phyloP scores from a whole-genome alignment of 2,888 invertebrate genomes.

The Pseudanteris insignis region DNA sequence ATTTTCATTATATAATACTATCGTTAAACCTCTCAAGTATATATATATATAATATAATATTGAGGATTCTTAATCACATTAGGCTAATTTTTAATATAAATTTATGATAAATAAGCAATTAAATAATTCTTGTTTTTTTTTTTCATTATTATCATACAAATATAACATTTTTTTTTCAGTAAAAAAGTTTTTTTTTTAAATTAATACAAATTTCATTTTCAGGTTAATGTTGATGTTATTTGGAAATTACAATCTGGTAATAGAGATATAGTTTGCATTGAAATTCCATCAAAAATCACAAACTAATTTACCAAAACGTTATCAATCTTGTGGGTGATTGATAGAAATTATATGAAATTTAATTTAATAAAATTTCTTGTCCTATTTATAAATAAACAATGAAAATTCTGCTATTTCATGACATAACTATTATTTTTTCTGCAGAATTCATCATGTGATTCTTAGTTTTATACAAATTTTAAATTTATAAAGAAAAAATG shows the following conservation, averaged over 20 bases:
- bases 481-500: too few species aligned
- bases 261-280: slow-evolving; percentile 2
- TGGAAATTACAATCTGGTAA: slow-evolving; percentile 2
- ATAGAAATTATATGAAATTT: too few species aligned
- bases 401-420: too few species aligned
- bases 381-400: too few species aligned
- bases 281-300: slow-evolving; percentile 2
- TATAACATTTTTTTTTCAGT: not conserved
- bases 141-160: too few species aligned
- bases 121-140: not conserved
- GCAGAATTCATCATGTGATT: too few species aligned
- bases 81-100: slow-evolving; percentile 7
- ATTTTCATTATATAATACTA: slow-evolving; percentile 27
- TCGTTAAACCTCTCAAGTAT: slow-evolving; percentile 14
- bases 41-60: slow-evolving; percentile 3
- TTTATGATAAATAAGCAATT: slow-evolving; percentile 3
- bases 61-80: slow-evolving; percentile 10
- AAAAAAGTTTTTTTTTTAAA: not conserved
- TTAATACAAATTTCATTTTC: slow-evolving; percentile 1
- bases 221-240: slow-evolving; percentile 1
- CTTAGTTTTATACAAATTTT: too few species aligned
- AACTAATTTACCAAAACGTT: too few species aligned
- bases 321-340: too few species aligned
- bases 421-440: too few species aligned
- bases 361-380: too few species aligned